These are phyloP conservation scores for Volucella bombylans DNA, from an alignment of 2,888 invertebrate genomes.

Conservation along the genomic window DNA sequence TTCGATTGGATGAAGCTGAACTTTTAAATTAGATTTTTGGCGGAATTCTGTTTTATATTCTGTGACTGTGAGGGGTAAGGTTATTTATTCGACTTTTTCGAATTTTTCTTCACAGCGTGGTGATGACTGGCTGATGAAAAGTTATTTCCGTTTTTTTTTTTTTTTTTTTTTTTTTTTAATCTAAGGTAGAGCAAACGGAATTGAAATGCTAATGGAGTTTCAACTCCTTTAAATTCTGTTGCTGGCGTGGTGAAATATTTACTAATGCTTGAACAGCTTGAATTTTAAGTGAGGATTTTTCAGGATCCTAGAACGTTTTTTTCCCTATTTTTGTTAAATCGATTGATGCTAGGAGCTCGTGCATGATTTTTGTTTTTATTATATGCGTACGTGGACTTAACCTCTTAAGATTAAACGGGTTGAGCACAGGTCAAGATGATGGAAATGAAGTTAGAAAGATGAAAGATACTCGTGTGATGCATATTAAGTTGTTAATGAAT, in stretches of 20 bases:
- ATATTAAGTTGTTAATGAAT: too few species aligned
- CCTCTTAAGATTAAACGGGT: background rate
- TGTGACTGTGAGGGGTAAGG: slow-evolving; percentile 48
- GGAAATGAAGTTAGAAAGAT: slow-evolving; percentile 1
- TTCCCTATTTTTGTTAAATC: background rate
- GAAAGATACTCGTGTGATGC: background rate
- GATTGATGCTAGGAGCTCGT: slow-evolving; percentile 15
- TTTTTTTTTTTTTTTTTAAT: too few species aligned
- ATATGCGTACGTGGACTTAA: slow-evolving; percentile 13
- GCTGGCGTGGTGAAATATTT: slow-evolving; percentile 46
- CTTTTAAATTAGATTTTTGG: slow-evolving; percentile 67
- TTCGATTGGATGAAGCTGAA: slow-evolving; percentile 63
- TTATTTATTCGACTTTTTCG: background rate
- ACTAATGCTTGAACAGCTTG: slow-evolving; percentile 44
- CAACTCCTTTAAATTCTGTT: slow-evolving; percentile 45
- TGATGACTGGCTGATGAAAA: slow-evolving; percentile 41
- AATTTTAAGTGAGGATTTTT: slow-evolving; percentile 25
- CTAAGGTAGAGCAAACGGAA: slow-evolving; percentile 40
- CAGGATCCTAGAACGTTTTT: background rate
- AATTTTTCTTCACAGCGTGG: slow-evolving; percentile 36
- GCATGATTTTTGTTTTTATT: slow-evolving; percentile 14
- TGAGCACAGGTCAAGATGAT: background rate
- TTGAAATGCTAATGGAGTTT: slow-evolving; percentile 56
- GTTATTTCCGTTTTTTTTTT: background rate
- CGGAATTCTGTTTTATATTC: slow-evolving; percentile 60